phyloP scores from a whole-genome alignment of 1,140 invertebrate species.

The Aphelinus certus region DNA sequence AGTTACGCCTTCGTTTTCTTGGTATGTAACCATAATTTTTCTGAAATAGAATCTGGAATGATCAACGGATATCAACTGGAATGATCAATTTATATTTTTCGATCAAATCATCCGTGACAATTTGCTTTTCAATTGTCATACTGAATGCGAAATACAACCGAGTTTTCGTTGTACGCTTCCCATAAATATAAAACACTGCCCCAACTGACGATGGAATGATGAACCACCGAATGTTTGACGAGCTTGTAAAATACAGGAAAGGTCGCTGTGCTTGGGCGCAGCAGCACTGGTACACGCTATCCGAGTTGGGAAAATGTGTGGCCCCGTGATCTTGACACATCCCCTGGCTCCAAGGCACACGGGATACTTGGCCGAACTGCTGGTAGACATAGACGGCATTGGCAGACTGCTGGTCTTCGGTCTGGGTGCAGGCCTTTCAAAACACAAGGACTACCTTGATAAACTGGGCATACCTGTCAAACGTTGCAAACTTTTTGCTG shows the following conservation, averaged over 20 bases:
- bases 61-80: background rate
- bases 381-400: constrained; percentile 70
- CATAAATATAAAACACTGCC: background rate
- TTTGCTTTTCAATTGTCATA: too few relatives aligned
- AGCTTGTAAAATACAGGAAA: constrained; percentile 67
- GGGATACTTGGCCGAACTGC: constrained; percentile 76
- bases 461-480: constrained; percentile 51
- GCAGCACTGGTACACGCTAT: constrained; percentile 75
- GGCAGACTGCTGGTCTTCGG: constrained; percentile 71
- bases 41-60: too few relatives aligned
- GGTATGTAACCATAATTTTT: constrained; percentile 56
- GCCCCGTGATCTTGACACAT: constrained; percentile 80
- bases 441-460: constrained; percentile 41
- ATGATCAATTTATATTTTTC: background rate
- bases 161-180: too few relatives aligned
- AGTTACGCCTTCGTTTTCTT: constrained; percentile 71
- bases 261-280: constrained; percentile 79
- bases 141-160: too few relatives aligned
- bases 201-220: background rate
- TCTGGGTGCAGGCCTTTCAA: constrained; percentile 50
- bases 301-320: constrained; percentile 70
- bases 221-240: too few relatives aligned
- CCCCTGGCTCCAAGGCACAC: constrained; percentile 78
- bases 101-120: too few relatives aligned
- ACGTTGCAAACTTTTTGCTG: constrained; percentile 60